phyloP scores from a whole-genome alignment of 2,797 vertebrate genomes.

The Pelochelys cantorii region DNA sequence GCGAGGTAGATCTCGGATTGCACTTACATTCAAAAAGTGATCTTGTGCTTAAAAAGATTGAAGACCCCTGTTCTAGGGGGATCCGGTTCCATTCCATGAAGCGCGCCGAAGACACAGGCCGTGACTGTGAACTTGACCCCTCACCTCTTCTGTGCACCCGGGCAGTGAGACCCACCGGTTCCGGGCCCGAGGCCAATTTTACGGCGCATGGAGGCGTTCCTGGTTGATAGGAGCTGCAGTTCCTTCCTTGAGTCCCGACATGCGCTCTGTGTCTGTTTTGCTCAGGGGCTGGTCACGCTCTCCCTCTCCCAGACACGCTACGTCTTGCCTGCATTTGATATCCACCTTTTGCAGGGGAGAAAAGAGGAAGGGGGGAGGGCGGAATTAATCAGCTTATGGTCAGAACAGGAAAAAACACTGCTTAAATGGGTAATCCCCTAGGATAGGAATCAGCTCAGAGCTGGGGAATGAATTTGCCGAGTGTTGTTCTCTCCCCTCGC shows the following conservation, averaged over 20 bases:
- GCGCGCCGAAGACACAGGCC: background rate
- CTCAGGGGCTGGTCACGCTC: background rate
- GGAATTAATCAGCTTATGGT: conserved; percentile 72
- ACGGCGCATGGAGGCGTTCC: fast-evolving
- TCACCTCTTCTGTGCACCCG: fast-evolving
- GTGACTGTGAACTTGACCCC: background rate
- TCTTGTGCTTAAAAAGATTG: too few relatives aligned
- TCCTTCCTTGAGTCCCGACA: fast-evolving
- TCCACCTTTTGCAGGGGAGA: background rate
- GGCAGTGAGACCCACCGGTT: fast-evolving
- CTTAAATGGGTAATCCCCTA: conserved; percentile 66
- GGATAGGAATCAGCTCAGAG: conserved; percentile 52
- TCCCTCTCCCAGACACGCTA: background rate
- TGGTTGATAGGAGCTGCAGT: background rate
- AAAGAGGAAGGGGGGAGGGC: background rate
- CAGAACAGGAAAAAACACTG: conserved; percentile 63
- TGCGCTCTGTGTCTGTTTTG: background rate
- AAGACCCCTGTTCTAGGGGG: too few relatives aligned
- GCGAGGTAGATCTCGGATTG: too few relatives aligned
- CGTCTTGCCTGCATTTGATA: background rate
- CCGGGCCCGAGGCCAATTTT: too few relatives aligned
- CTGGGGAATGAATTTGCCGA: background rate
- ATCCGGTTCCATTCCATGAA: background rate
- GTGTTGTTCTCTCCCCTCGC: background rate
- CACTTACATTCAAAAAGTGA: too few relatives aligned